These are phyloP conservation scores for Sphaeridia pumilis DNA, from an alignment of 2,888 invertebrate species.

Conservation along the genomic window DNA sequence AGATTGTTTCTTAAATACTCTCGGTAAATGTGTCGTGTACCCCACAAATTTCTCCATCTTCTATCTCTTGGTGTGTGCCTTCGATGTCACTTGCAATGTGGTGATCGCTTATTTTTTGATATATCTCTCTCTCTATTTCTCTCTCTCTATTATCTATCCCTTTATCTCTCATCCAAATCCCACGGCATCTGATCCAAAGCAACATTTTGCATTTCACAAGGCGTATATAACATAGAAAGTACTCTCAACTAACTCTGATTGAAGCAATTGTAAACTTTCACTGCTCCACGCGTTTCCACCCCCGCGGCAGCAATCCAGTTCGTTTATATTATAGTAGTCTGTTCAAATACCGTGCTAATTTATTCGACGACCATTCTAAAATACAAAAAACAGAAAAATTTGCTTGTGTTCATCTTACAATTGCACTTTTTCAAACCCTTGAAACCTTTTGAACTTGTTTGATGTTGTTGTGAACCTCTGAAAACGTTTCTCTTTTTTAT, in stretches of 20 bases:
- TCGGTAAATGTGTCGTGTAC: conserved; percentile 30
- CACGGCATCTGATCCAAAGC: too few relatives aligned
- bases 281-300: too few relatives aligned
- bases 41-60: conserved; percentile 14
- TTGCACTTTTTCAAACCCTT: conserved; percentile 18
- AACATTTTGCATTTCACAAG: too few relatives aligned
- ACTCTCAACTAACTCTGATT: too few relatives aligned
- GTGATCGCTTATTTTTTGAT: conserved; percentile 12
- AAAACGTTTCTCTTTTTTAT: conserved; percentile 36
- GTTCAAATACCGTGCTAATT: too few relatives aligned
- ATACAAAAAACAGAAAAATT: conserved; percentile 3
- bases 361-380: neutral
- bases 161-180: too few relatives aligned
- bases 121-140: conserved; percentile 12
- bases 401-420: conserved; percentile 15
- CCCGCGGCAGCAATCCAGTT: too few relatives aligned
- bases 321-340: too few relatives aligned
- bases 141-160: too few relatives aligned
- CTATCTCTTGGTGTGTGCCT: conserved; percentile 36
- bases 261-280: too few relatives aligned
- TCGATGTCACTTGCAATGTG: conserved; percentile 36
- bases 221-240: too few relatives aligned
- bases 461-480: conserved; percentile 36
- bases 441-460: conserved; percentile 22
- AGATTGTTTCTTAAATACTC: too few relatives aligned